A percentile compares a stretch with the other conserved stretches of the same genome.
Evolutionary conservation across 2,888 invertebrate species (phyloP).

Genomic region (Papilio demoleus): DNA sequence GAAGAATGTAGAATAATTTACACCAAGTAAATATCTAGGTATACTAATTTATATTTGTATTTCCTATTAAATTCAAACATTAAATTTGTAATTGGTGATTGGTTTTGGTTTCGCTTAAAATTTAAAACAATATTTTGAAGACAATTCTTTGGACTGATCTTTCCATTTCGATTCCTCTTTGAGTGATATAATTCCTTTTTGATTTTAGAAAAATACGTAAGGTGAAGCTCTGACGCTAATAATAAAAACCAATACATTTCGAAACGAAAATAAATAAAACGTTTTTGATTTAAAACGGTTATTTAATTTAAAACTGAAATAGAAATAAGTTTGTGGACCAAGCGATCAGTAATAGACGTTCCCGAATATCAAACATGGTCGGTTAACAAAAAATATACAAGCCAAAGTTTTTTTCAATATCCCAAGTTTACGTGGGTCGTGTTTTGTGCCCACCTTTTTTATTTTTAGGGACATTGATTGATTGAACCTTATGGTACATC

Average conservation of each 20-base stretch:
- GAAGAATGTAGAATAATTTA: not conserved
- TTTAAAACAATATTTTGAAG: not conserved
- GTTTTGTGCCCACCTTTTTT: slow-evolving; percentile 72
- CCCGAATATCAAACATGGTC: slow-evolving; percentile 65
- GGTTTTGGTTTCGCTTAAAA: no score
- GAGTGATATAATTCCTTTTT: not conserved
- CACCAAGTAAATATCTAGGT: not conserved
- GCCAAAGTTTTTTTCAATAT: slow-evolving; percentile 69
- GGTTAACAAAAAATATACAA: slow-evolving; percentile 70
- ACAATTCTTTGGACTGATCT: not conserved
- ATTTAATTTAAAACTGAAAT: slow-evolving; percentile 56
- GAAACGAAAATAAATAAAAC: slow-evolving; percentile 40
- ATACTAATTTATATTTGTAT: no score
- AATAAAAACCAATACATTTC: slow-evolving; percentile 7
- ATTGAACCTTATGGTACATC: slow-evolving; percentile 78
- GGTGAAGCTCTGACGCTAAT: not conserved
- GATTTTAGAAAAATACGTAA: not conserved
- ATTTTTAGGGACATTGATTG: slow-evolving; percentile 81
- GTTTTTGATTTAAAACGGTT: slow-evolving; percentile 46
- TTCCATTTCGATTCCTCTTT: not conserved
- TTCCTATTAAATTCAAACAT: no score
- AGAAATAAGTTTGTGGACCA: slow-evolving; percentile 50
- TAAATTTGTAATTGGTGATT: no score
- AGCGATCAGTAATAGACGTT: slow-evolving; percentile 64
- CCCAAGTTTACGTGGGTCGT: slow-evolving; percentile 79